Base-by-base conservation (phyloP, 2,888 invertebrate species). In the Drosophila pseudotakahashii region DNA sequence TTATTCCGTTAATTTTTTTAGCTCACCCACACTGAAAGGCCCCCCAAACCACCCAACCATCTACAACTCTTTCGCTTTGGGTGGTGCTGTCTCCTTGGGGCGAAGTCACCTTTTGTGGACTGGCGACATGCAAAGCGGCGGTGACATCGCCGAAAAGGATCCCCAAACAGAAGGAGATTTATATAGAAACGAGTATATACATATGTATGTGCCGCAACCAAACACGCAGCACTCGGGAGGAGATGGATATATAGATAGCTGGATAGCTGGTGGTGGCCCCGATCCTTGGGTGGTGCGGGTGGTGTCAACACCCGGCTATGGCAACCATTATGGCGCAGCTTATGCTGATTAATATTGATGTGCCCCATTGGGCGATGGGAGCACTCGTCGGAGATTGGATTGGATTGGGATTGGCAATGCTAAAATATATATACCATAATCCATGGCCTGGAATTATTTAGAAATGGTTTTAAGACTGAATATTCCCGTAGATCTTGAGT, bases 1-100 rank as follows among this genome's bases (percentile, higher is more conserved):
- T 85, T 89, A 85, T 85, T 89, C 89, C 72, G 89, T 88, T 84
- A 85, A 85, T 85, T 88, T 86, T 79, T 72, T 71, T 51, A 52
- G 60, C 67, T 41, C 62, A 39, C 64, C 53, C 44, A 36, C 52
- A 30, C 48, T 32, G 19, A 19, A 26, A 2, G 0, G 14, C 16
- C 61, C 42, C 57, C 41, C 52, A 48, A 72, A 75, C 73, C 85
- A 48, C 34, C 47, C 19, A 32, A 32, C 10, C 42, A 14, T 26
- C 37, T 50, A 10, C 13, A 70, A 45, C 39, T 58, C 41, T 45
- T 53, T 74, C 50, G 48, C 34, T 30, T 30, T 47, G 30, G 36
- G 47, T 36, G 42, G 68, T 36, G 51, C 66, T 41, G 67, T 57
- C 52, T 44, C 66, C 55, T 47, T 50, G 69, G 32, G 45, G 68